Evolutionary conservation across 1,140 invertebrate genomes (phyloP).

Genomic region (Euura lappo): DNA sequence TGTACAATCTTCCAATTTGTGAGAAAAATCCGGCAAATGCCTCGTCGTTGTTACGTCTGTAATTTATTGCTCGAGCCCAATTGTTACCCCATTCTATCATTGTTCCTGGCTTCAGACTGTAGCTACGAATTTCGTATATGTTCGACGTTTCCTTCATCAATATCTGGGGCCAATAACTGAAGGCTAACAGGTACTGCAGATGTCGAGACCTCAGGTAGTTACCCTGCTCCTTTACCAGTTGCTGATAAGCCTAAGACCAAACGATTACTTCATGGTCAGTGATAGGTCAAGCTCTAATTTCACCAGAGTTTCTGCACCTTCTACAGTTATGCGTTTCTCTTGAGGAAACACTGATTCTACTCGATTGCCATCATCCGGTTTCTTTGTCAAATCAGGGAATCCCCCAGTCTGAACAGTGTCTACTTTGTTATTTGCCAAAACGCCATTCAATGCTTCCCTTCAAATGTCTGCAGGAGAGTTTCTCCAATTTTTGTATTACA

Average conservation of each 20-base stretch:
- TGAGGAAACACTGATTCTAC: no score
- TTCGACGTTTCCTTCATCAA: constrained; percentile 75
- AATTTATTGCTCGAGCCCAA: constrained; percentile 95
- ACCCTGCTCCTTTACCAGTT: constrained; percentile 81
- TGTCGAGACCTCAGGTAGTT: constrained; percentile 86
- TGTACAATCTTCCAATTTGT: constrained; percentile 93
- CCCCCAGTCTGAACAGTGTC: no score
- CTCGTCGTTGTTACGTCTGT: constrained; percentile 88
- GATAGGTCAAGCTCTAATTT: no score
- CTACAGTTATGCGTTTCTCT: no score
- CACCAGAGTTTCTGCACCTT: no score
- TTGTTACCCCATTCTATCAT: constrained; percentile 99
- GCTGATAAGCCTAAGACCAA: constrained; percentile 74
- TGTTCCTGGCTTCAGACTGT: constrained; percentile 91
- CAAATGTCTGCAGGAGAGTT: no score
- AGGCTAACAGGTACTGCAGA: constrained; percentile 90
- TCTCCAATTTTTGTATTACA: no score
- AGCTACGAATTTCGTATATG: constrained; percentile 94
- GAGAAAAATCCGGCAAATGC: constrained; percentile 96
- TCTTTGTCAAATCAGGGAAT: no score
- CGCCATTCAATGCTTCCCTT: no score
- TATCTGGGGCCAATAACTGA: constrained; percentile 88
- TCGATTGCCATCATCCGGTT: no score
- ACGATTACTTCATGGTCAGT: constrained; percentile 25
- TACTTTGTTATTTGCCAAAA: no score